Base-by-base conservation (phyloP, 2,888 invertebrate genomes). In the Drosophila borealis region DNA sequence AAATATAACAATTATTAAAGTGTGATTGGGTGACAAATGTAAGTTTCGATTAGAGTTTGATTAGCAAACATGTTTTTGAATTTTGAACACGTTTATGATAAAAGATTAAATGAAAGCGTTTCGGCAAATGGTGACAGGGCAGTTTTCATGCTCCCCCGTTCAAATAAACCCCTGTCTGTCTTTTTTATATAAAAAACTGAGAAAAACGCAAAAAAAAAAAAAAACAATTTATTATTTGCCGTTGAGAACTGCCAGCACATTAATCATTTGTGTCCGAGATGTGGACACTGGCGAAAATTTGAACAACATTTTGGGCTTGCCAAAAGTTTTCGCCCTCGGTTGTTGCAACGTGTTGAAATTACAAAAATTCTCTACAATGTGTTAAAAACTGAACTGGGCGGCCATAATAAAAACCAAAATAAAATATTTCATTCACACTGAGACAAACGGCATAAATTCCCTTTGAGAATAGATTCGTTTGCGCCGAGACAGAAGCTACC, bases 301-400 rank as follows among this genome's bases (percentile, higher is more conserved):
- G 54, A 21, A 63, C 81, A 80, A 41, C 37, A 77, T 79, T 73
- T 68, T 45, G 71, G 75, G 72, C 51, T 66, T 69, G 63, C 53
- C 51, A 71, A 86, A 86, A 80, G 45, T 81, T 88, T 80, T 73
- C 69, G 50, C 77, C 81, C 73, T 81, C 42, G 57, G 13, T 13
- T 50, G n/a, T 34, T 45, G 62, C 69, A 89, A 85, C 89, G 90
- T 86, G 85, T 89, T 89, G 90, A 89, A 89, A 86, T 86, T 89
- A 86, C 88, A 80, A 73, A 82, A 90, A 84, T 74, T 49, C 66
- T 78, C 63, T 61, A 72, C 53, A 74, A 78, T 82, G 66, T 80
- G 87, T 78, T 86, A 83, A 89, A 84, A 89, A 85, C 68, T 51
- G 62, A 70, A 70, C 48, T 25, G 76, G 56, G 37, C 45, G 49